phyloP scores from a whole-genome alignment of 1,140 invertebrate genomes.

The Drosophila biarmipes region DNA sequence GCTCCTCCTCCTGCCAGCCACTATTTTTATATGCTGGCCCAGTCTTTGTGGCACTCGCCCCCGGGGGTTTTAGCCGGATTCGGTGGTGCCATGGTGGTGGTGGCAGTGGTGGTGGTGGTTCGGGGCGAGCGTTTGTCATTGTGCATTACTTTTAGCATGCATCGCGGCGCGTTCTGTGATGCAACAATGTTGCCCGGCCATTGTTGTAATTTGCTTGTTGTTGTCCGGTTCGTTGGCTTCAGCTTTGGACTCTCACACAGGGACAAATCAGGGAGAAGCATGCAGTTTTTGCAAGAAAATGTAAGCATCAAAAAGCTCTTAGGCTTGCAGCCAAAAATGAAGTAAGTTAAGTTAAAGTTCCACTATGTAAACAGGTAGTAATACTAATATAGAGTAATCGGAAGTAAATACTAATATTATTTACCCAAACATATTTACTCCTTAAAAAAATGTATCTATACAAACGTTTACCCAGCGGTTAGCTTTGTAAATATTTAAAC shows the following conservation, averaged over 20 bases:
- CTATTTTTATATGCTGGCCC: slow-evolving; percentile 77
- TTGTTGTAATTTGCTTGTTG: slow-evolving; percentile 75
- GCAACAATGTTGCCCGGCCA: slow-evolving; percentile 68
- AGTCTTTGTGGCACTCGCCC: slow-evolving; percentile 42
- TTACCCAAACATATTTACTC: no score
- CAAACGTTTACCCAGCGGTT: no score
- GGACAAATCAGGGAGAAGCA: not conserved
- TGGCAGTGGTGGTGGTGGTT: slow-evolving; percentile 12
- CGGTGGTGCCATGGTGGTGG: slow-evolving; percentile 16
- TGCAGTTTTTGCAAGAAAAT: not conserved
- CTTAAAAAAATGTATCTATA: no score
- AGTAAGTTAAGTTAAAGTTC: no score
- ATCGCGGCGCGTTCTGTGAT: slow-evolving; percentile 58
- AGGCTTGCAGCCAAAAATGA: no score
- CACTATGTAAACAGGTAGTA: no score
- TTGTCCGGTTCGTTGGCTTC: slow-evolving; percentile 61
- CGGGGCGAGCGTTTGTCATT: slow-evolving; percentile 67
- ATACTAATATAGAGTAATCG: no score
- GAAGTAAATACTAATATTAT: no score
- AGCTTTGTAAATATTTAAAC: no score
- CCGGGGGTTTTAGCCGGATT: slow-evolving; percentile 34
- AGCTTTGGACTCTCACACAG: slow-evolving; percentile 5
- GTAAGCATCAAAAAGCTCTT: no score
- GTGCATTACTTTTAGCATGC: slow-evolving; percentile 80
- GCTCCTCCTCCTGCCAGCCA: slow-evolving; percentile 50